These are phyloP conservation scores for Coracias cyanogaster DNA, from an alignment of 2,797 vertebrate genomes.

Conservation along the genomic window DNA sequence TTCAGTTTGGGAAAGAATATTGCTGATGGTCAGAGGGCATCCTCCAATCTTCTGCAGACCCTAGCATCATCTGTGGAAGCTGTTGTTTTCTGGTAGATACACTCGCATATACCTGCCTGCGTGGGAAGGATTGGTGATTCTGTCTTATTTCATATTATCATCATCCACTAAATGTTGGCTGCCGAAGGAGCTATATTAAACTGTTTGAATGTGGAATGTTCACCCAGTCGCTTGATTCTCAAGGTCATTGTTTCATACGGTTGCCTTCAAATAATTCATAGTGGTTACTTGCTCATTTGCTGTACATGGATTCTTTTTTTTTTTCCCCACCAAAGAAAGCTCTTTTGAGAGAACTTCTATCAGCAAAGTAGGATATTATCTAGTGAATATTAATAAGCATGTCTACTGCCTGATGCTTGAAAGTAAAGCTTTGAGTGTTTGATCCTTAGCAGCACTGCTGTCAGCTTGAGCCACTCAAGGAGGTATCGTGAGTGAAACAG, in stretches of 20 bases:
- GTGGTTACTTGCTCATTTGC: conserved; percentile 28
- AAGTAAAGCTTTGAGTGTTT: conserved; percentile 55
- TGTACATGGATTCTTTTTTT: neutral
- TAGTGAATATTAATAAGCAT: conserved; percentile 59
- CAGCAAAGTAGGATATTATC: conserved; percentile 46
- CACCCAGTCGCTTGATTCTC: conserved; percentile 21
- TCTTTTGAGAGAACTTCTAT: conserved; percentile 45
- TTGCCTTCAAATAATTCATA: conserved; percentile 56
- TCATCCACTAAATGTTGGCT: neutral
- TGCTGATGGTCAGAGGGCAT: neutral
- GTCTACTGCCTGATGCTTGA: conserved; percentile 11
- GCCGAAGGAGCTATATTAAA: conserved; percentile 25
- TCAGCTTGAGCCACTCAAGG: conserved; percentile 26
- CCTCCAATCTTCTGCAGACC: neutral
- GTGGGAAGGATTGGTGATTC: neutral
- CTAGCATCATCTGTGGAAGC: neutral
- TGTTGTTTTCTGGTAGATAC: neutral
- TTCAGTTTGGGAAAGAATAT: neutral
- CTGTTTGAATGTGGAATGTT: conserved; percentile 17
- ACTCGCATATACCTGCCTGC: neutral
- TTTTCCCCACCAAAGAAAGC: neutral
- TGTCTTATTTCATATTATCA: neutral
- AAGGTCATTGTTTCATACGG: conserved; percentile 24
- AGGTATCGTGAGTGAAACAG: neutral
- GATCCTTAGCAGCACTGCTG: conserved; percentile 43